Base-by-base conservation (phyloP, 2,113 vertebrate species). In the Jaculus jaculus region DNA sequence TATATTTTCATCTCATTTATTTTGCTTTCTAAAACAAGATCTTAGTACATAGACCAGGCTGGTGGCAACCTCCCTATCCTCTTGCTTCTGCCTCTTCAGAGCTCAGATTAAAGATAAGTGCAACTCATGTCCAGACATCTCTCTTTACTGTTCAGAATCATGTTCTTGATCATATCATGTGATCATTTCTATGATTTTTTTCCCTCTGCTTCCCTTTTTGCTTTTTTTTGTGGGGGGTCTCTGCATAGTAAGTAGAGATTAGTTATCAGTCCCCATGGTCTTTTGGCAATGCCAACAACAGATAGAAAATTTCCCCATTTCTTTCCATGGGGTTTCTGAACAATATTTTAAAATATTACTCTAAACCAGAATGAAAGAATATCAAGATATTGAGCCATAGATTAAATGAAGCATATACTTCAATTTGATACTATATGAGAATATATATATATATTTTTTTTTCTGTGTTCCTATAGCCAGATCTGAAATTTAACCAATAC, bases 401-500 rank as follows among this genome's bases (percentile, higher is more conserved):
- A 83, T 73, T 85, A n/a, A 17, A 65, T 58, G 21, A 82, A 79
- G 61, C 3, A 65, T 65, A 37, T 4, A 66, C 17, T 92, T 92
- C 69, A 2, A 72, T 34, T 84, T 65, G 28, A 77, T 37, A 20
- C 2, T 63, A 7, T n/a, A 30, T 15, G 34, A 87, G 16, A 90
- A 23, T 84, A 68, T 68, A 94, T 78, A 65, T 32, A 4, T 28
- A n/a, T 51, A 51, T 51, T 8, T 51, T 8, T 10, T 39, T 69
- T 77, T 3, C 24, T 79, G 5, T 78, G 8, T 75, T 89, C 91
- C 30, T 71, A 1, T 77, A 37, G 24, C 17, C 11, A 72, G 4
- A 4, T 58, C 32, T 91, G 28, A 89, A 91, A 89, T 90, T 83
- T 92, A 77, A 61, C 3, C n/a, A 73, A 3, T 75, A 71, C n/a